These are phyloP conservation scores for Albula goreensis DNA, from an alignment of 2,113 vertebrate genomes.

Conservation along the genomic window DNA sequence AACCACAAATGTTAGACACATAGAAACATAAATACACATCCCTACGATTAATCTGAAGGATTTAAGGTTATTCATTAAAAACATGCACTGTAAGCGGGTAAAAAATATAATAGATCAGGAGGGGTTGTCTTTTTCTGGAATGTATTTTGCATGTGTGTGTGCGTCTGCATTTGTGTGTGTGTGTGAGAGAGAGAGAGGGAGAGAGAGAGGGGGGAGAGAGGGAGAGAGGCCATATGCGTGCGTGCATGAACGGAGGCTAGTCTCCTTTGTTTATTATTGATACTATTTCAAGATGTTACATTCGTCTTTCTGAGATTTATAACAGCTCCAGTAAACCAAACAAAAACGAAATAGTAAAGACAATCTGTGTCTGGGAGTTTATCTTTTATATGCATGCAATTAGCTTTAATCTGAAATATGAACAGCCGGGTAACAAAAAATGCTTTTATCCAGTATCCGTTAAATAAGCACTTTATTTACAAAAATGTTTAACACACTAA, in stretches of 20 bases:
- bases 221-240: not conserved
- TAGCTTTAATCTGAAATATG: constrained; percentile 16
- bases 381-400: constrained; percentile 15
- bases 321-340: constrained; percentile 1
- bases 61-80: not conserved
- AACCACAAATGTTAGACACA: not conserved
- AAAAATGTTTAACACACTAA: constrained; percentile 83
- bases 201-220: no score
- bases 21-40: not conserved
- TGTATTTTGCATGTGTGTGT: not conserved
- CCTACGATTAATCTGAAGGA: not conserved
- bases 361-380: not conserved
- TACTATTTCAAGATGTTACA: constrained; percentile 44
- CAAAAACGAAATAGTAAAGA: not conserved
- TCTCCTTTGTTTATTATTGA: constrained; percentile 41
- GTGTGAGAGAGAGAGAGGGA: not conserved
- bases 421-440: constrained; percentile 24
- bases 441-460: constrained; percentile 30
- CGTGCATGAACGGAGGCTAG: not conserved
- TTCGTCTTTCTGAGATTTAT: constrained; percentile 15
- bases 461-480: constrained; percentile 81
- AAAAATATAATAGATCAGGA: not conserved
- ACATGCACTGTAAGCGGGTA: not conserved
- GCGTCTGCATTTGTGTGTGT: not conserved
- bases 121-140: not conserved